These are phyloP conservation scores for Sesia bembeciformis DNA, from an alignment of 2,888 invertebrate genomes.

Conservation along the genomic window DNA sequence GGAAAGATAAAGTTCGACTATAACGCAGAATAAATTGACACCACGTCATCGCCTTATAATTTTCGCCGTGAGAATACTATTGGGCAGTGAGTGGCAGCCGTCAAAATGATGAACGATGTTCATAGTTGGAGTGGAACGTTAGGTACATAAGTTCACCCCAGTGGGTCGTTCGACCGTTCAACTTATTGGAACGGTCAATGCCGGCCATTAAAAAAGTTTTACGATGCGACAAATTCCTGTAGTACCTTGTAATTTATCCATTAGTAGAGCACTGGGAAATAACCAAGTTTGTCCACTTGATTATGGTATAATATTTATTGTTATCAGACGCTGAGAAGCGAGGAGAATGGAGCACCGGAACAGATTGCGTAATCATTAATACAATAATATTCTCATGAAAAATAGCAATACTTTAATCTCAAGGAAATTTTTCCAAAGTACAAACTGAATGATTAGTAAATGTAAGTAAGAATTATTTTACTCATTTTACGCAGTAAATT, in stretches of 20 bases:
- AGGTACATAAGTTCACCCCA: constrained; percentile 15
- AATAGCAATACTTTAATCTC: too few relatives aligned
- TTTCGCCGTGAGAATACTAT: constrained; percentile 30
- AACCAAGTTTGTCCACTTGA: too few relatives aligned
- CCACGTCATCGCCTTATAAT: constrained; percentile 23
- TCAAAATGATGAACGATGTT: constrained; percentile 45
- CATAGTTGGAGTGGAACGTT: constrained; percentile 17
- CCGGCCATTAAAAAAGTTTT: constrained; percentile 22
- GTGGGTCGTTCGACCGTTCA: constrained; percentile 7
- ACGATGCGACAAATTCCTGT: constrained; percentile 30
- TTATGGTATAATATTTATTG: too few relatives aligned
- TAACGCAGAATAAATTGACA: constrained; percentile 11
- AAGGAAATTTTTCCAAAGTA: too few relatives aligned
- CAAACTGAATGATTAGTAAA: too few relatives aligned
- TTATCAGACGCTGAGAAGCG: too few relatives aligned
- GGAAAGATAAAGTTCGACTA: constrained; percentile 4
- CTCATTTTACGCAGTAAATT: too few relatives aligned
- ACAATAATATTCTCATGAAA: too few relatives aligned
- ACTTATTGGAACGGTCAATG: constrained; percentile 15
- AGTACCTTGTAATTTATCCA: constrained; percentile 6
- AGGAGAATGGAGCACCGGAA: too few relatives aligned
- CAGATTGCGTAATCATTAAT: too few relatives aligned
- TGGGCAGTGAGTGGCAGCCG: constrained; percentile 53
- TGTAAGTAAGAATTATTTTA: too few relatives aligned
- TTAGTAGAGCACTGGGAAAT: background rate